These are phyloP conservation scores for Neotoma lepida DNA, from an alignment of 2,113 vertebrate species.

Conservation along the genomic window DNA sequence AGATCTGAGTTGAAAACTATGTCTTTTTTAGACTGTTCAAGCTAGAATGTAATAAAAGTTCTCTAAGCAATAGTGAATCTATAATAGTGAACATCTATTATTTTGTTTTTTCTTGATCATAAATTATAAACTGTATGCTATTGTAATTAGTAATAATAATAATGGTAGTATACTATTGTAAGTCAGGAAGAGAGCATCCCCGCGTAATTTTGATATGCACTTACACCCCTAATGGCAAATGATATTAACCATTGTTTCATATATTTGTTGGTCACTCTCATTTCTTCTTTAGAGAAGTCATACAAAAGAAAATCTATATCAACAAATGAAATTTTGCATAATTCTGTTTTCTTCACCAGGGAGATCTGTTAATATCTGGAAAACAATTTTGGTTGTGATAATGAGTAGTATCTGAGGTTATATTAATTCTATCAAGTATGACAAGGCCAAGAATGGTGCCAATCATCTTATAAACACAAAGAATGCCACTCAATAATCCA, in stretches of 20 bases:
- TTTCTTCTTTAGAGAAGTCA: neutral
- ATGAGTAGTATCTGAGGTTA: neutral
- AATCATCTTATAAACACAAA: neutral
- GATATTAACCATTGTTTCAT: neutral
- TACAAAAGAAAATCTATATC: neutral
- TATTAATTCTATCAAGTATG: neutral
- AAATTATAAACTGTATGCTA: neutral
- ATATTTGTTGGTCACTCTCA: neutral
- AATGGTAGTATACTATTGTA: neutral
- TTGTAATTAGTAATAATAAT: neutral
- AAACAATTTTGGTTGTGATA: neutral
- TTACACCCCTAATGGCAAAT: neutral
- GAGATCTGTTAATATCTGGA: neutral
- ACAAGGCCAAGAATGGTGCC: neutral
- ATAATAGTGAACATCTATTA: neutral
- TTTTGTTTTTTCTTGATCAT: neutral
- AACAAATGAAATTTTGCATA: neutral
- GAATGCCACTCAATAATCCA: accelerated
- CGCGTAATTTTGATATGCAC: neutral
- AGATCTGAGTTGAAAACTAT: neutral
- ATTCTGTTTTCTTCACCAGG: neutral
- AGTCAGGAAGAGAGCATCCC: neutral
- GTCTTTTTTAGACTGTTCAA: too few relatives aligned
- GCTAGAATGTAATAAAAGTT: neutral
- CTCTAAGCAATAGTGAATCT: neutral